Base-by-base conservation (phyloP, 1,140 invertebrate genomes). In the Colletes latitarsis region DNA sequence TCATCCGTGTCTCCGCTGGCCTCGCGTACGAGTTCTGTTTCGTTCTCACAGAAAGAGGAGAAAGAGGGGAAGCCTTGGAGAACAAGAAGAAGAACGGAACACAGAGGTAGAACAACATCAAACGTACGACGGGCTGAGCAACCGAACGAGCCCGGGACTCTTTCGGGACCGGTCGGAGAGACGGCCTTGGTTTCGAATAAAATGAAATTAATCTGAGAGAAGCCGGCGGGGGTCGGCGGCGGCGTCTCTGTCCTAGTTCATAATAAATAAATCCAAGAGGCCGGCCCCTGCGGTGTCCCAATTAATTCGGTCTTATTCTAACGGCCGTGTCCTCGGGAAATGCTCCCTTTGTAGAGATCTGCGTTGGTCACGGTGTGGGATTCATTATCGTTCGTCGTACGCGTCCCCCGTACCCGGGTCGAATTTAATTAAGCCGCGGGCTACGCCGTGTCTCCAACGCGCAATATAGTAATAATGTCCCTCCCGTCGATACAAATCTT, bases 281-380 rank as follows among this genome's bases (percentile, higher is more conserved):
- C 63, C 67, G 80, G 68, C 78, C 81, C 86, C 89, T 74, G 86
- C 81, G 83, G 86, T 89, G 85, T 86, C 81, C 88, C 85, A 90
- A 91, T 91, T 91, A 91, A 90, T 90, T 90, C 88, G 67, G 82
- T 83, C 78, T 90, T 82, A 90, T 88, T 87, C 83, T 87, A 73
- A 81, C 83, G 66, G 83, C 80, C 78, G 68, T 73, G 72, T 87
- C 81, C 84, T 71, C 83, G 53, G 73, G 46, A 64, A 69, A 74
- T 81, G 77, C 73, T 58, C 63, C 75, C 77, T 70, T 73, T 76
- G 81, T 72, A 49, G 82, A 81, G 82, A 89, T 83, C 87, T 81
- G 66, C 78, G 72, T 68, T 77, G 77, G 77, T 76, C 86, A 71
- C 70, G 83, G 71, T 60, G 30, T 77, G n/a, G 39, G 69, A 58